These are phyloP conservation scores for Carassius carassius DNA, from an alignment of 2,113 vertebrate genomes.

Conservation along the genomic window DNA sequence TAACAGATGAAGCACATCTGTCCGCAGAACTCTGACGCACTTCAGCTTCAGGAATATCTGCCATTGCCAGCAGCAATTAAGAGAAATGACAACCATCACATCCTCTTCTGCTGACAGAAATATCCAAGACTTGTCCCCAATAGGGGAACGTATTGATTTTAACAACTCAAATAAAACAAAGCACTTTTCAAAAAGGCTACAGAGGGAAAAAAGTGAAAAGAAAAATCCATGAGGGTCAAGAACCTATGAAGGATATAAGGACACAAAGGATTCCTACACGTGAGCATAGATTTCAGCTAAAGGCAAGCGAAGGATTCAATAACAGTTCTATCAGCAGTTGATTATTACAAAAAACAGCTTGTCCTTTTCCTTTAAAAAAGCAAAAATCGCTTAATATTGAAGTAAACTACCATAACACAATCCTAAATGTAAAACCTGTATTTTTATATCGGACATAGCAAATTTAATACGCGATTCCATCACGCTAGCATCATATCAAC, in stretches of 20 bases:
- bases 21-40: slow-evolving; percentile 28
- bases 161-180: slow-evolving; percentile 45
- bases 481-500: not conserved
- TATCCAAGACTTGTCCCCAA: slow-evolving; percentile 39
- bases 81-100: slow-evolving; percentile 52
- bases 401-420: not conserved
- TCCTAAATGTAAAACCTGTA: not conserved
- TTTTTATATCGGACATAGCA: not conserved
- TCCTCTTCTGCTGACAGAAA: slow-evolving; percentile 48
- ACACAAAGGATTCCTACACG: slow-evolving; percentile 27
- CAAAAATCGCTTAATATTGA: not conserved
- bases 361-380: not conserved
- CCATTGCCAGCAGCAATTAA: slow-evolving; percentile 45
- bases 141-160: slow-evolving; percentile 46
- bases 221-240: slow-evolving; percentile 44
- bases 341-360: not conserved
- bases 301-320: not conserved
- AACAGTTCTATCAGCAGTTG: not conserved
- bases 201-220: slow-evolving; percentile 28
- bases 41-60: slow-evolving; percentile 34
- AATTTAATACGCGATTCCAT: not conserved
- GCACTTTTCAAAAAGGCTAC: slow-evolving; percentile 30
- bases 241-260: slow-evolving; percentile 17
- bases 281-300: slow-evolving; percentile 26
- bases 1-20: not conserved